These are phyloP conservation scores for Phengaris alcon DNA, from an alignment of 2,888 invertebrate genomes.

Conservation along the genomic window DNA sequence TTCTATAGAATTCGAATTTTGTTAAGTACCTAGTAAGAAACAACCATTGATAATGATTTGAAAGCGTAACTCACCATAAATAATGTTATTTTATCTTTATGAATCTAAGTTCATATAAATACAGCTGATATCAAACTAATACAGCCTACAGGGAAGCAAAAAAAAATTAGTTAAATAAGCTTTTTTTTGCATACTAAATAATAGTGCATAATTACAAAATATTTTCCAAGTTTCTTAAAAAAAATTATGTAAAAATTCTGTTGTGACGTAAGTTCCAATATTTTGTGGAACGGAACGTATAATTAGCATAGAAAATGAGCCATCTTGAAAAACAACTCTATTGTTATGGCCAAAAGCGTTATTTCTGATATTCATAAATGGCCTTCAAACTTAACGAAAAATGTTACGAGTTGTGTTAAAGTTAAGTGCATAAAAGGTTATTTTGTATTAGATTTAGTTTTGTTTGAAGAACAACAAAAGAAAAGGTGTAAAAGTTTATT, in stretches of 20 bases:
- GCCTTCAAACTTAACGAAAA: constrained; percentile 57
- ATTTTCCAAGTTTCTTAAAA: neutral
- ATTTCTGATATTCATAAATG: constrained; percentile 42
- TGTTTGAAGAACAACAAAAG: neutral
- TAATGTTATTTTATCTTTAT: too few relatives aligned
- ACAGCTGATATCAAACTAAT: too few relatives aligned
- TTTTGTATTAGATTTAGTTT: constrained; percentile 39
- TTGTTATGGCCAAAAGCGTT: constrained; percentile 39
- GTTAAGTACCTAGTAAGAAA: too few relatives aligned
- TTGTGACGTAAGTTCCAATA: neutral
- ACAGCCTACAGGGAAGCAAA: too few relatives aligned
- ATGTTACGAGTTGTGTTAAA: constrained; percentile 53
- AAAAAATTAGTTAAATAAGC: too few relatives aligned
- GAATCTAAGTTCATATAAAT: too few relatives aligned
- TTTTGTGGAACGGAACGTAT: constrained; percentile 42
- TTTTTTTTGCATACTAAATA: too few relatives aligned
- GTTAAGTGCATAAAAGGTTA: constrained; percentile 59
- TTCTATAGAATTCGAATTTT: too few relatives aligned
- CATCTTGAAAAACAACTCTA: constrained; percentile 49
- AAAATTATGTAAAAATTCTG: neutral
- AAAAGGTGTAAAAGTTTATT: neutral
- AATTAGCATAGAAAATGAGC: constrained; percentile 22
- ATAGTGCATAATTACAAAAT: too few relatives aligned
- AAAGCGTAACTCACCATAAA: too few relatives aligned
- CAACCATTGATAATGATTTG: too few relatives aligned